Conservation (phyloP, 1,140 invertebrate species). For the Campoletis sonorensis region DNA sequence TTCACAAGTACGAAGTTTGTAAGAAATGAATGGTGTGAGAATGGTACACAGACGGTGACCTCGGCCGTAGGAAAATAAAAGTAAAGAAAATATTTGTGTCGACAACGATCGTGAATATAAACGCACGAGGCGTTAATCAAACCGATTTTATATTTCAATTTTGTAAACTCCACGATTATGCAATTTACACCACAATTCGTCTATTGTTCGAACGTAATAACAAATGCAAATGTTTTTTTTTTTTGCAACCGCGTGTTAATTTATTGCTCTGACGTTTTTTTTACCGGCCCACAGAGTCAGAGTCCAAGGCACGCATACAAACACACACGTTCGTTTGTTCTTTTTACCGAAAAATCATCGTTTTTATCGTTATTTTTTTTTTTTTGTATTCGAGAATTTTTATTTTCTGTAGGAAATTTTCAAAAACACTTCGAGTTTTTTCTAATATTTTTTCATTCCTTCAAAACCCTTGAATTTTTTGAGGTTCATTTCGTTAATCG, state of each 20-base stretch:
- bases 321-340: neutral
- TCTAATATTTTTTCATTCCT: neutral
- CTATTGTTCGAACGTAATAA: slow-evolving; percentile 29
- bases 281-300: neutral
- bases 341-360: neutral
- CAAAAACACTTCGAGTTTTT: too few species aligned
- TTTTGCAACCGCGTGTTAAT: slow-evolving; percentile 10
- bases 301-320: slow-evolving; percentile 26
- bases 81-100: neutral
- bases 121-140: too few species aligned
- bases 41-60: too few species aligned
- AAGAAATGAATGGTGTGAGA: too few species aligned
- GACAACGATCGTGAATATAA: too few species aligned
- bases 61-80: neutral
- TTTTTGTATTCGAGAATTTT: neutral
- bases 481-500: too few species aligned
- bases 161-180: neutral
- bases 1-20: too few species aligned
- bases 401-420: neutral
- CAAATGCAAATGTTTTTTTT: slow-evolving; percentile 22
- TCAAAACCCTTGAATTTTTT: neutral
- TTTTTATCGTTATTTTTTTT: neutral
- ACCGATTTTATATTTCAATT: too few species aligned
- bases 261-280: slow-evolving; percentile 21
- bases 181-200: slow-evolving; percentile 15